A percentile compares a stretch with the other conserved stretches of the same genome.
phyloP scores from a whole-genome alignment of 37 sponge, comb jelly and placozoan species.

The Diacarnus erythraeanus region DNA sequence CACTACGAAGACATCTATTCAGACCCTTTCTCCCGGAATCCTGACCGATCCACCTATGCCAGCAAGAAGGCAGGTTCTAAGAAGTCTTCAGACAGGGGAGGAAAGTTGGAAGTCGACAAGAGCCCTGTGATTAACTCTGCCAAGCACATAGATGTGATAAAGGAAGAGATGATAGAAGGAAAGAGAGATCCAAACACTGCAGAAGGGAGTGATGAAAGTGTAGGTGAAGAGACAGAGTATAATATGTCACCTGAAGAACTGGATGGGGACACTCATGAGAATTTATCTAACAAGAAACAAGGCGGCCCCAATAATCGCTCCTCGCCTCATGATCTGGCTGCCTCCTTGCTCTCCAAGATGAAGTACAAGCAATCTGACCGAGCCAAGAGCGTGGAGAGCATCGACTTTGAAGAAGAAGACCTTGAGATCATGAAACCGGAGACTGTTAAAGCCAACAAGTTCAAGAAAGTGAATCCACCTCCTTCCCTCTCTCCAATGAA shows the following conservation, averaged over 20 bases:
- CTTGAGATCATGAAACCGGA: background rate
- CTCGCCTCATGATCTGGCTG: slow-evolving; percentile 70
- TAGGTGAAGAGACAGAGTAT: background rate
- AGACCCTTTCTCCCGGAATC: slow-evolving; percentile 27
- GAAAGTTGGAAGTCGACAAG: background rate
- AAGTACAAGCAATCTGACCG: background rate
- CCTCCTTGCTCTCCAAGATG: slow-evolving; percentile 43
- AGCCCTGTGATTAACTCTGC: background rate
- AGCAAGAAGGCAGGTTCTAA: slow-evolving; percentile 27
- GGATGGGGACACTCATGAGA: background rate
- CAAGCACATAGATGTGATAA: background rate
- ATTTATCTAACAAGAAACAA: background rate
- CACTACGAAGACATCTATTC: slow-evolving; percentile 4
- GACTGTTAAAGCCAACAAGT: background rate
- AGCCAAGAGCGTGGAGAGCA: background rate
- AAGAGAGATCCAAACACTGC: background rate
- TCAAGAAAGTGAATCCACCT: background rate
- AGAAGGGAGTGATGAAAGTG: background rate
- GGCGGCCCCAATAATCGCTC: background rate
- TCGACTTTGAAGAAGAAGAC: background rate
- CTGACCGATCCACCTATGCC: slow-evolving; percentile 32
- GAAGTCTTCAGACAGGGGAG: background rate
- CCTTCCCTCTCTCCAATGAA: background rate
- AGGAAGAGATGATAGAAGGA: background rate
- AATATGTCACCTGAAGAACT: background rate